A percentile compares a stretch with the other conserved stretches of the same genome.
Conservation (phyloP, 2,888 invertebrate species). For the Orgyia antiqua region DNA sequence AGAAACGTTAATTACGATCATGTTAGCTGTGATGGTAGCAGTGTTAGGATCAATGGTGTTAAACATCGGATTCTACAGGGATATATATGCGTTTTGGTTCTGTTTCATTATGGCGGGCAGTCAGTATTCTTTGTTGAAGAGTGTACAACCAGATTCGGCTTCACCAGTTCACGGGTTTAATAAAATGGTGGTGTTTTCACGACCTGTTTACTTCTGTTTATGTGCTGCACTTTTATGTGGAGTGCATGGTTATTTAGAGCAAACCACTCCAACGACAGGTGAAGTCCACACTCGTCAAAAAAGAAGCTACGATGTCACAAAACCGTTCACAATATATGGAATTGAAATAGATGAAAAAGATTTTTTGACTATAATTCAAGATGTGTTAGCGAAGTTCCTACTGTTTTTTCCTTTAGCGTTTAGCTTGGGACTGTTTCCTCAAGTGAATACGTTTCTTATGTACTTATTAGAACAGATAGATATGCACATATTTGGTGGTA, state of each 20-base stretch:
- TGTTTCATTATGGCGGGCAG: constrained; percentile 99
- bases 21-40: constrained; percentile 91
- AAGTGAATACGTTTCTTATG: constrained; percentile 97
- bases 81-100: constrained; percentile 95
- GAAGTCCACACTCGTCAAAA: constrained; percentile 40
- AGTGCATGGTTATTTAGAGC: constrained; percentile 59
- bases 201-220: constrained; percentile 95
- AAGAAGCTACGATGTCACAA: constrained; percentile 43
- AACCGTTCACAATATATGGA: constrained; percentile 66
- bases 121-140: constrained; percentile 97
- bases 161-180: constrained; percentile 99
- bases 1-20: constrained; percentile 89
- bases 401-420: constrained; percentile 96
- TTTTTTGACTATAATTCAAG: constrained; percentile 82
- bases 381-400: constrained; percentile 87
- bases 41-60: constrained; percentile 90
- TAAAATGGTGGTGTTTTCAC: constrained; percentile 93
- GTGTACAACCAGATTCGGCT: constrained; percentile 99
- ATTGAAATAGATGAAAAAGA: constrained; percentile 71
- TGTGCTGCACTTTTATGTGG: constrained; percentile 80
- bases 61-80: constrained; percentile 91
- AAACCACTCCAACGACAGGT: constrained; percentile 30
- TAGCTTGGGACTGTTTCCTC: constrained; percentile 97
- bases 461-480: constrained; percentile 97
- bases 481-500: constrained; percentile 93